Evolutionary conservation across 2,888 invertebrate genomes (phyloP), one percentile per base, ranked within the genome.

Genomic region (Eupithecia vulgata): DNA sequence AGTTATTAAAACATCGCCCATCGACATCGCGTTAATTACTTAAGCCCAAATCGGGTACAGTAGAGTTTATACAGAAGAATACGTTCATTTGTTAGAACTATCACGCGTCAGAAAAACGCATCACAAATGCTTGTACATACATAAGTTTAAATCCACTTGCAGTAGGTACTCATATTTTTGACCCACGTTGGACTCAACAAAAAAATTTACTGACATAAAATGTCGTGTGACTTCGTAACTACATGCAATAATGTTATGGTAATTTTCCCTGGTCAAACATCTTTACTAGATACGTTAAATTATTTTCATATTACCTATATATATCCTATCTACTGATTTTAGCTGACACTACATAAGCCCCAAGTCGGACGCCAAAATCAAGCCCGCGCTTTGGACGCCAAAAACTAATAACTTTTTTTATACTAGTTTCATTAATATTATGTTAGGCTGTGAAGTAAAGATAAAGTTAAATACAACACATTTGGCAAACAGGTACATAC

Each of bases 1-100:
- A 86, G 87, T 89, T 90, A 89, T 89, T 89, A 90, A 89, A 89
- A 89, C 89, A 89, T 88, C 85, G 83, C 81, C 84, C 85, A 81
- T 84, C 86, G 85, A 86, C 87, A 85, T 85, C 81, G 84, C 87
- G 89, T 87, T 91, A 89, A 91, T 91, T 91, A 90, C 90, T 90
- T 89, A 89, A 87, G 86, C 88, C 81, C 79, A 84, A 85, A 86
- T 87, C 83, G 81, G 81, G 75, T 73, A 68, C 76, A 81, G 81
- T 71, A 34, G 0, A 37, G 5, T 0, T 0, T 7, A 42, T 21
- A 5, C 75, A 79, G 81, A 72, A 59, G 52, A 35, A 5, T 34
- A 42, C 30, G 8, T 35, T 48, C 7, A 8, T 52, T 45, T 52
- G 3, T 52, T 8, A 21, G 48, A 10, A 21, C 48, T 52, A 10